phyloP scores from a whole-genome alignment of 2,113 vertebrate genomes.

The Cephalopterus ornatus region DNA sequence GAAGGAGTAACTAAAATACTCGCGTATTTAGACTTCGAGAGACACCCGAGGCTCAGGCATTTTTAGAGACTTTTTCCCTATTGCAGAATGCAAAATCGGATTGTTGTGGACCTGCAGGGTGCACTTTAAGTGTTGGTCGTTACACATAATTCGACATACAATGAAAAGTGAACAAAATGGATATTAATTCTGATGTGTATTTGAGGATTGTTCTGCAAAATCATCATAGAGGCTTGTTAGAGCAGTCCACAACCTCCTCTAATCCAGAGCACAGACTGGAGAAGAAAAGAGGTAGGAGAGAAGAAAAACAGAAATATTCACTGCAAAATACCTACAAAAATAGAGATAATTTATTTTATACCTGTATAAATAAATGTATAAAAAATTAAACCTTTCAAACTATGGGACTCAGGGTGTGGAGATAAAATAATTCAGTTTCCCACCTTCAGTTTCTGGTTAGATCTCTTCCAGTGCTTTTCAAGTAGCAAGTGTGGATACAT shows the following conservation, averaged over 20 bases:
- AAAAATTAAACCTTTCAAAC: neutral
- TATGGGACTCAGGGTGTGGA: too few species aligned
- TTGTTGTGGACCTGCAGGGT: neutral
- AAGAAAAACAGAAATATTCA: neutral
- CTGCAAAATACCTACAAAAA: neutral
- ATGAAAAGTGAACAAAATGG: neutral
- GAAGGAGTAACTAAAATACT: neutral
- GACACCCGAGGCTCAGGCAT: neutral
- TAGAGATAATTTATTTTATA: neutral
- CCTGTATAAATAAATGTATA: neutral
- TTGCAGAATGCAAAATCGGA: neutral
- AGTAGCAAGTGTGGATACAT: neutral
- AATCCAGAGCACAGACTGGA: neutral
- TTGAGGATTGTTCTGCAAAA: neutral
- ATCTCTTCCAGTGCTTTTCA: neutral
- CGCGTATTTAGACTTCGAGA: neutral
- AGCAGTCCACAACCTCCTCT: neutral
- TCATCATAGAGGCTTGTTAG: accelerated
- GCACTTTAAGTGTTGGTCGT: neutral
- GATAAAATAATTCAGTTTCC: neutral
- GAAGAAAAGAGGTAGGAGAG: neutral
- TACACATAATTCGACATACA: too few species aligned
- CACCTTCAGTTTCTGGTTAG: neutral
- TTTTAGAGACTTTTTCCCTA: neutral
- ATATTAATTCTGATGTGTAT: neutral